phyloP scores from a whole-genome alignment of 1,140 invertebrate genomes.

The Formica exsecta region DNA sequence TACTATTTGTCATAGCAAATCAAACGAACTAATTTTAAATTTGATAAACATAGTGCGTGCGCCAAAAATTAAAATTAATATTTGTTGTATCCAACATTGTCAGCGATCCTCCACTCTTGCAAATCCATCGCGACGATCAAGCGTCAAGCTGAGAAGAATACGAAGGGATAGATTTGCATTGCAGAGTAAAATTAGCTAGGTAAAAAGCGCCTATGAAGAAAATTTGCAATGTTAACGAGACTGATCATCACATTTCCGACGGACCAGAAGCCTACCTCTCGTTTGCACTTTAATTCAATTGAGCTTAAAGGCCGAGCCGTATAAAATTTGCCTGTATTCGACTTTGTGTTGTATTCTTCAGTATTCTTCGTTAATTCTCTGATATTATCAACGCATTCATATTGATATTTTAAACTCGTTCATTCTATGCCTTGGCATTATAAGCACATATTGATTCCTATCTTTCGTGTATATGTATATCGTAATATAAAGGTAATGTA shows the following conservation, averaged over 20 bases:
- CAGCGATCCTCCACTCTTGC: conserved; percentile 18
- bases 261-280: conserved; percentile 51
- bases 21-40: conserved; percentile 6
- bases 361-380: neutral
- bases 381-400: neutral
- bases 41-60: neutral
- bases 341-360: neutral
- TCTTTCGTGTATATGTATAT: neutral
- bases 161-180: conserved; percentile 73
- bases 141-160: conserved; percentile 3
- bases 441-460: neutral
- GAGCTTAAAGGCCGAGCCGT: conserved; percentile 20
- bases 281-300: conserved; percentile 69
- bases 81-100: neutral
- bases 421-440: neutral
- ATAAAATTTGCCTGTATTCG: neutral
- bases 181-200: conserved; percentile 75
- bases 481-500: neutral
- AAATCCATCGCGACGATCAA: conserved; percentile 9
- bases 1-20: neutral
- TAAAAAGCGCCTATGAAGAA: conserved; percentile 66
- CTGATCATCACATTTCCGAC: conserved; percentile 68
- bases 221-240: conserved; percentile 80
- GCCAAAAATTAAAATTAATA: neutral
- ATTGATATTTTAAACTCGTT: neutral